Base-by-base conservation (phyloP, 2,113 vertebrate species). In the Triplophysa rosa region DNA sequence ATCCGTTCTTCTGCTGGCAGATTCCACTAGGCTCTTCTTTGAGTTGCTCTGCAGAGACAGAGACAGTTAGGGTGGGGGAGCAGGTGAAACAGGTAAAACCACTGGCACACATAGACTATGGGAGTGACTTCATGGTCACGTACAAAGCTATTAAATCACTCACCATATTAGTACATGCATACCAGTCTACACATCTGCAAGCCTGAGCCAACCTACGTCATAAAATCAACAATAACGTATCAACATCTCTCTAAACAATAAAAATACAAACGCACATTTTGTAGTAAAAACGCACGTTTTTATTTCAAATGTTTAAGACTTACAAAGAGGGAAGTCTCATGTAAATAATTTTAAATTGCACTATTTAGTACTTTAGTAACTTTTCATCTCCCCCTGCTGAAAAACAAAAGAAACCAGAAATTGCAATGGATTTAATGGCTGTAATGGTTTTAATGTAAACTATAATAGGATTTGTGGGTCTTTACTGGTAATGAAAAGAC, bases 1-100 rank as follows among this genome's bases (percentile, higher is more conserved):
- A 65, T 29, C 65, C 79, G 64, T 78, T 23, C 10, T 17, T 40
- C 14, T 42, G 26, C 23, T 54, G 64, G 54, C 58, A 74, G 75
- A 65, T 62, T 56, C 54, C 54, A 72, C 49, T 7, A n/a, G 68
- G 29, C 56, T 61, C 68, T 33, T 52, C 67, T 69, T 77, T 13
- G 16, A 68, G 52, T 75, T 61, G 49, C 79, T 68, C 52, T 26
- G 8, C 8, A 11, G 9, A 29, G 9, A 61, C 17, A 52, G 70
- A 62, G 73, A 61, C 77, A 64, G 29, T 71, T 26, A 0, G 33
- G 66, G 79, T 33, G 9, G 79, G 37, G 59, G 47, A 78, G 66
- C 83, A 40, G 75, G 83, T 75, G 69, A 45, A 84, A 84, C 83
- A 78, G 75, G 79, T 79, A 37, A 12, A 70, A 73, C 79, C 37